phyloP scores from a whole-genome alignment of 2,888 invertebrate species.

The Rhingia rostrata region DNA sequence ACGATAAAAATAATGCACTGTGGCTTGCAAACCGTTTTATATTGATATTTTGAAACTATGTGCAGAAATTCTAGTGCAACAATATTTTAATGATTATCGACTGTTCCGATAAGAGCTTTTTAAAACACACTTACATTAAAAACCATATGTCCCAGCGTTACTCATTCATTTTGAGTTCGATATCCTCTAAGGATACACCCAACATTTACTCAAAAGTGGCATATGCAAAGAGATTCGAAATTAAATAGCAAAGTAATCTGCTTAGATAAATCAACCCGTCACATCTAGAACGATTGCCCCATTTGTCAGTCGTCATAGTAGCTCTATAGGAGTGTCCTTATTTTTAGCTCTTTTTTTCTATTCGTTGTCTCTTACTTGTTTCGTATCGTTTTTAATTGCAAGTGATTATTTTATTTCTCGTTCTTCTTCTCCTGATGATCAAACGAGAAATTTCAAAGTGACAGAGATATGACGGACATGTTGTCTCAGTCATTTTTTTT shows the following conservation, averaged over 20 bases:
- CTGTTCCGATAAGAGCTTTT: no score
- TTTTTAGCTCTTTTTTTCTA: slow-evolving; percentile 11
- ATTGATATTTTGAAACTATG: no score
- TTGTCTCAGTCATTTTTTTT: background rate
- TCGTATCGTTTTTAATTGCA: background rate
- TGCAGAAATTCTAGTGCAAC: no score
- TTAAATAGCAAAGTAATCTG: slow-evolving; percentile 11
- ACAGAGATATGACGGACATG: background rate
- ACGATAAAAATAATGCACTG: no score
- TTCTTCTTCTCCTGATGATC: background rate
- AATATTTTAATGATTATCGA: no score
- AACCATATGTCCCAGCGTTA: no score
- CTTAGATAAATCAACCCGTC: slow-evolving; percentile 16
- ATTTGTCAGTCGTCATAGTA: slow-evolving; percentile 10
- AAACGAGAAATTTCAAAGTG: background rate
- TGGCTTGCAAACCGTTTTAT: no score
- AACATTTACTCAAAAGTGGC: background rate
- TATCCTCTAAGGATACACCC: no score
- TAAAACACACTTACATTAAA: no score
- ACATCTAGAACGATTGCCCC: slow-evolving; percentile 10
- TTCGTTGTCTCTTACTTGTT: background rate
- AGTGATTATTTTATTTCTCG: slow-evolving; percentile 2
- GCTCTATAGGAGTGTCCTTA: background rate
- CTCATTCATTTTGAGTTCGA: no score
- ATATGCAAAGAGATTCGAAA: background rate